phyloP scores from a whole-genome alignment of 2,797 vertebrate genomes.

The Phrynocephalus guinanensis region DNA sequence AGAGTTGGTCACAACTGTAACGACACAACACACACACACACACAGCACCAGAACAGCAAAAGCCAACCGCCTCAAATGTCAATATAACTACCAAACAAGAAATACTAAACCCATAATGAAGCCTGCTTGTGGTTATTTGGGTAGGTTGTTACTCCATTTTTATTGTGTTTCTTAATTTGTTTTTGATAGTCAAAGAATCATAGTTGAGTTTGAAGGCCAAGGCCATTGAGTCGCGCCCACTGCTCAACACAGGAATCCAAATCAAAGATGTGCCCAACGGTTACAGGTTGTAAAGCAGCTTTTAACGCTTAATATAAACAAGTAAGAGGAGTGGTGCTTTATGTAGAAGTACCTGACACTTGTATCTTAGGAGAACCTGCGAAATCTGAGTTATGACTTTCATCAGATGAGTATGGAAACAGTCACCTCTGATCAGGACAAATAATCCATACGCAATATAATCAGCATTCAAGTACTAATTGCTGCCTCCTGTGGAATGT shows the following conservation, averaged over 20 bases:
- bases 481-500: slow-evolving; percentile 70
- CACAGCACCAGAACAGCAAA: neutral
- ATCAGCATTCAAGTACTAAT: slow-evolving; percentile 70
- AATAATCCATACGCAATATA: slow-evolving; percentile 82
- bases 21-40: no score
- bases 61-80: no score
- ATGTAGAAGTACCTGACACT: no score
- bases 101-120: neutral
- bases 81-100: neutral
- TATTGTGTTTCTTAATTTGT: neutral
- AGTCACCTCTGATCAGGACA: slow-evolving; percentile 82
- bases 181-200: neutral
- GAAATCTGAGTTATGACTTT: slow-evolving; percentile 81
- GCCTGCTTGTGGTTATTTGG: neutral
- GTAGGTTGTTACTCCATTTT: neutral
- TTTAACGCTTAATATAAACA: neutral
- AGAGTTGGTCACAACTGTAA: no score
- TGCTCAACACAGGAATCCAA: no score
- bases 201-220: no score
- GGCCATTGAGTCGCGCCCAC: no score
- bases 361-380: neutral
- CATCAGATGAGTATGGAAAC: slow-evolving; percentile 86
- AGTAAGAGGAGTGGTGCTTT: neutral
- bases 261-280: no score
- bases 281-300: neutral